Evolutionary conservation across 2,797 vertebrate genomes (phyloP).

Genomic region (Enteromius argenteus): DNA sequence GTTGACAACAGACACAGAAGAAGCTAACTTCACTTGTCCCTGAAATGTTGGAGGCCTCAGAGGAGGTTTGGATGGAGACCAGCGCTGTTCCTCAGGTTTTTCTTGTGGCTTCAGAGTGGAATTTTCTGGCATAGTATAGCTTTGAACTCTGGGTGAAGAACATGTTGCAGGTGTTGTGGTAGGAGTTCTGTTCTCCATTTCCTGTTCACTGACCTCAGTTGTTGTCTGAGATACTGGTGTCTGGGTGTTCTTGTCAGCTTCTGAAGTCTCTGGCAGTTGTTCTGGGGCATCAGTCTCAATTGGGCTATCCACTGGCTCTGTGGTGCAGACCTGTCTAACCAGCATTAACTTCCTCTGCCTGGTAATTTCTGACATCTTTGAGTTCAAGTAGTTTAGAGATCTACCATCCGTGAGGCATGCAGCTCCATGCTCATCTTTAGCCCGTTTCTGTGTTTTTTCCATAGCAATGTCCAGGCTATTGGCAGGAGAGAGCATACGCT

Average conservation of each 20-base stretch:
- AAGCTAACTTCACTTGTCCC: slow-evolving; percentile 80
- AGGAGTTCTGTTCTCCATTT: slow-evolving; percentile 76
- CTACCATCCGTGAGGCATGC: slow-evolving; percentile 84
- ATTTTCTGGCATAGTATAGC: slow-evolving; percentile 60
- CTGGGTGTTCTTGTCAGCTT: slow-evolving; percentile 70
- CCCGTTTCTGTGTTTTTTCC: slow-evolving; percentile 98
- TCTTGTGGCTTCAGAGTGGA: slow-evolving; percentile 75
- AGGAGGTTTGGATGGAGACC: slow-evolving; percentile 78
- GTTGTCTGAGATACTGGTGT: slow-evolving; percentile 72
- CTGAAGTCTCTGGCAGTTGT: slow-evolving; percentile 73
- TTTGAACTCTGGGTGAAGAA: slow-evolving; percentile 68
- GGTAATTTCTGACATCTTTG: slow-evolving; percentile 81
- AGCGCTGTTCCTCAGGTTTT: slow-evolving; percentile 81
- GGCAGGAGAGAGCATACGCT: slow-evolving; percentile 97
- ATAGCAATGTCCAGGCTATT: slow-evolving; percentile 99
- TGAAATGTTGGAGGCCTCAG: slow-evolving; percentile 75
- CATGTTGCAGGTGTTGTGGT: slow-evolving; percentile 67
- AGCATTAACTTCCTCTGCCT: slow-evolving; percentile 91
- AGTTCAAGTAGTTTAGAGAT: slow-evolving; percentile 78
- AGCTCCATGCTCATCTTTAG: slow-evolving; percentile 95
- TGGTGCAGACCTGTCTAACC: slow-evolving; percentile 94
- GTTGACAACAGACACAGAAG: slow-evolving; percentile 79
- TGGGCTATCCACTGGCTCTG: slow-evolving; percentile 87
- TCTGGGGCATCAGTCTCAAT: slow-evolving; percentile 82
- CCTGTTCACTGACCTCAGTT: slow-evolving; percentile 73